Evolutionary conservation across 2,888 invertebrate species (phyloP).

Genomic region (Aphodius granarius): DNA sequence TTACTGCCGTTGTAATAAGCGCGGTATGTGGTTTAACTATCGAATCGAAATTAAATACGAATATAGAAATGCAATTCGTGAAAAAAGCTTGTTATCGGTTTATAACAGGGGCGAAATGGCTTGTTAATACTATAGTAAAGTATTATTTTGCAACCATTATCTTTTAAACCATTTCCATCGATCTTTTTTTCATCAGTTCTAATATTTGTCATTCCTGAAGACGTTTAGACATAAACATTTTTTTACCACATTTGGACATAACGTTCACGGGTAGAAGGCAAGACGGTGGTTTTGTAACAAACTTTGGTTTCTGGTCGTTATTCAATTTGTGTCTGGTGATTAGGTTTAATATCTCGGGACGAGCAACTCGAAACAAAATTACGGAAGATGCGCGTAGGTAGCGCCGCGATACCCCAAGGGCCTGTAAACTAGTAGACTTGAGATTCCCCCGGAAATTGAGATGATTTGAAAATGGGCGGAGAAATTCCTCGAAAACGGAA

Average conservation of each 20-base stretch:
- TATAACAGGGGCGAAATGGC: neutral
- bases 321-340: constrained; percentile 35
- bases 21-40: neutral
- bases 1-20: neutral
- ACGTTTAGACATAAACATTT: too few species aligned
- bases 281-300: constrained; percentile 4
- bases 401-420: constrained; percentile 45
- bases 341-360: constrained; percentile 29
- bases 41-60: neutral
- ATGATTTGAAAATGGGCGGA: neutral
- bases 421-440: constrained; percentile 44
- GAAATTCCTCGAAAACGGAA: neutral
- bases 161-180: too few species aligned
- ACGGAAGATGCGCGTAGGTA: constrained; percentile 35
- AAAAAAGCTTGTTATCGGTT: neutral
- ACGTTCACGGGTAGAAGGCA: too few species aligned
- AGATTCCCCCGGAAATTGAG: constrained; percentile 30
- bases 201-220: too few species aligned
- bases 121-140: neutral
- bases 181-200: too few species aligned
- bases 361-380: constrained; percentile 30
- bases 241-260: too few species aligned
- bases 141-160: neutral
- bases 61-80: neutral
- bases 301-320: constrained; percentile 35